Conservation (phyloP, 2,888 invertebrate species). For the Sinelater perroti region DNA sequence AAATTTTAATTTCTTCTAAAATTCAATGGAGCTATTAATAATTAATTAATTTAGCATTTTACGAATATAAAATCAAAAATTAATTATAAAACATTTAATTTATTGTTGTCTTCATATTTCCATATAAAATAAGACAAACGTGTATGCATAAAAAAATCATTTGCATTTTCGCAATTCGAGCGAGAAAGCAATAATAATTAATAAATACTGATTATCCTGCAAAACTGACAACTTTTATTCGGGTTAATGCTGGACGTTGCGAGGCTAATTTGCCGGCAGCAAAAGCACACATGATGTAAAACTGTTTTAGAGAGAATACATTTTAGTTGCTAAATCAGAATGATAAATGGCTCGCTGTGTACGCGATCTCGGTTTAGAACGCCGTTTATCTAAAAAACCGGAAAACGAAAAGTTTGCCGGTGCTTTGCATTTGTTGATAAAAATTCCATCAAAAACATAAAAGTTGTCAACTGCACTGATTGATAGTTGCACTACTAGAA, state of each 20-base stretch:
- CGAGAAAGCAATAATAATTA: background rate
- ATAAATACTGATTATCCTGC: slow-evolving; percentile 1
- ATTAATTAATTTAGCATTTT: no score
- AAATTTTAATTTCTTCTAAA: no score
- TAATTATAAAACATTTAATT: no score
- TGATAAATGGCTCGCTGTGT: slow-evolving; percentile 1
- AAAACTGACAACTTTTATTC: slow-evolving; percentile 16
- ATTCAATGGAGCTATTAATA: no score
- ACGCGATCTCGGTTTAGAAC: background rate
- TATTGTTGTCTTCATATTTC: no score
- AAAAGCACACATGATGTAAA: no score
- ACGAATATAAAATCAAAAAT: no score
- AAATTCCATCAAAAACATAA: background rate
- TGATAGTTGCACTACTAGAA: background rate
- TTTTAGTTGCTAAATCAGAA: background rate
- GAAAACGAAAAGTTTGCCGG: background rate
- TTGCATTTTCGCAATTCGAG: no score
- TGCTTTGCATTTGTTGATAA: background rate
- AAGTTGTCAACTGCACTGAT: slow-evolving; percentile 1
- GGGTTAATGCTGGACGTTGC: no score
- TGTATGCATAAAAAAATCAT: no score
- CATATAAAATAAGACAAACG: no score
- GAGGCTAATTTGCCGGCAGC: no score
- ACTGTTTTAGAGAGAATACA: background rate
- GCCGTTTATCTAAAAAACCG: background rate